Evolutionary conservation across 2,113 vertebrate species (phyloP).

Genomic region (Stictonetta naevosa): DNA sequence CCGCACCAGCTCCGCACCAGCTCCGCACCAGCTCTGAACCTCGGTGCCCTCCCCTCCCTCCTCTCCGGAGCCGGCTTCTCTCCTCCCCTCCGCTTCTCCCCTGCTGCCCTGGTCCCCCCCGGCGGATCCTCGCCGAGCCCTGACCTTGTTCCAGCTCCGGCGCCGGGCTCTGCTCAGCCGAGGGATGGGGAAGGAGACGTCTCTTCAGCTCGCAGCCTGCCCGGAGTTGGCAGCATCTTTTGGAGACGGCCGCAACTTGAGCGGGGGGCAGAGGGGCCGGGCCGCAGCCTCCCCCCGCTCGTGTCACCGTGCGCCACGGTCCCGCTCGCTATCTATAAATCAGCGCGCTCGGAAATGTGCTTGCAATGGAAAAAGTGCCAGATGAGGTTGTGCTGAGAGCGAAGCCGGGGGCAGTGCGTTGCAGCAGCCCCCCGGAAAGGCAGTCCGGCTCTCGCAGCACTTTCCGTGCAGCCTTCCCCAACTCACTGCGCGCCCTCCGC

Average conservation of each 20-base stretch:
- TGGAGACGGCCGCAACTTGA: background rate
- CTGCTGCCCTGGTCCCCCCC: background rate
- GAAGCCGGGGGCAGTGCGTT: background rate
- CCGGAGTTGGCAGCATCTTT: background rate
- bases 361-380: slow-evolving; percentile 2
- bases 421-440: background rate
- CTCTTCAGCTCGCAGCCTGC: background rate
- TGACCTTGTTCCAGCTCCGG: background rate
- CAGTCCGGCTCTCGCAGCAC: background rate
- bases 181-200: background rate
- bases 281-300: background rate
- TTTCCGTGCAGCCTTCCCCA: background rate
- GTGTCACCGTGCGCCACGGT: background rate
- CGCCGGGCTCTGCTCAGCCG: background rate
- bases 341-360: background rate
- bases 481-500: background rate
- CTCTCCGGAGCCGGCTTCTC: background rate
- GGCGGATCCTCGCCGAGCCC: background rate
- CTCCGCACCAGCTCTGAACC: background rate
- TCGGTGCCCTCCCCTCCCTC: background rate
- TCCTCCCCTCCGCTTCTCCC: background rate
- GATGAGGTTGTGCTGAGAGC: background rate
- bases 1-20: background rate
- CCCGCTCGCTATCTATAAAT: background rate
- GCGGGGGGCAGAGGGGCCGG: background rate